Evolutionary conservation across 2,888 invertebrate genomes (phyloP), one percentile per base, ranked within the genome.

Genomic region (Parnassius orleans): DNA sequence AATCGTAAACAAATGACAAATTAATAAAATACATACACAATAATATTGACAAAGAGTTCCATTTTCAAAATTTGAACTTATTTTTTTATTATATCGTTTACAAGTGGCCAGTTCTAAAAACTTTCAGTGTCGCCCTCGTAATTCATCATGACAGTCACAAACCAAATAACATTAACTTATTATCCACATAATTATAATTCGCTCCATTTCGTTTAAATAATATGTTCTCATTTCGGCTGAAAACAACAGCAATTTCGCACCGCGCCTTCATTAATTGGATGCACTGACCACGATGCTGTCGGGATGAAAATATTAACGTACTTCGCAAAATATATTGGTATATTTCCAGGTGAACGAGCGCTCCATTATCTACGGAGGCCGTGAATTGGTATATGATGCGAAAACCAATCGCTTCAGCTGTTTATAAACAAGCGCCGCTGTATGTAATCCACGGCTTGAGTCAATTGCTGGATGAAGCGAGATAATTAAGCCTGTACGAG

Each of bases 201-300:
- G 5, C n/a, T 12, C 5, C 9, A 56, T 14, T 42, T 11, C 43
- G 9, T 10, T 43, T 42, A 14, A 68, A 73, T 73, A 74, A 79
- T 80, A 75, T 75, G 77, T 77, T 78, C 76, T 74, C 76, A 79
- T 75, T 75, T 71, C 9, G 64, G 66, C 64, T 64, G 72, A 77
- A 77, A 78, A 78, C 72, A 73, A 68, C 67, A 66, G 71, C 68
- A 70, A 78, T 73, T 78, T 74, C 70, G 64, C 60, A 69, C 73
- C 69, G 70, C 77, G 78, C 76, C 77, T 77, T 78, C 76, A 79
- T 81, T 86, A 87, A 88, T 87, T 87, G 87, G 84, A 86, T 81
- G 84, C 84, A 80, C 77, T 81, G 83, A 84, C 84, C 86, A 83
- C 83, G 76, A 75, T 73, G 74, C 74, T 72, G 72, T 70, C 70